Conservation (phyloP, 2,797 vertebrate species). For the Cossypha niveicapilla region DNA sequence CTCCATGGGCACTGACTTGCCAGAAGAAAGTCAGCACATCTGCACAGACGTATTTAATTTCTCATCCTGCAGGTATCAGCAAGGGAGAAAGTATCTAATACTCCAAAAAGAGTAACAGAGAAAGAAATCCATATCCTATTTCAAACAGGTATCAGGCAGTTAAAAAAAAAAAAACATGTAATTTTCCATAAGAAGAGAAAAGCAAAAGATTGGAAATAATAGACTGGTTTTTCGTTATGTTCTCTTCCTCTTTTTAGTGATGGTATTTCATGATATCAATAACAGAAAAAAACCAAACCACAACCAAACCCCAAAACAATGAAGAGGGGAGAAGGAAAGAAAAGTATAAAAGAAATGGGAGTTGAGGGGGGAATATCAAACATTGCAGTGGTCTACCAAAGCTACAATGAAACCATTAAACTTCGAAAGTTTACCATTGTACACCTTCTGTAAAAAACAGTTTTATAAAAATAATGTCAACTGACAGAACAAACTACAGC, state of each 20-base stretch:
- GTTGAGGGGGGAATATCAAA: not conserved
- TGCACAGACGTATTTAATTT: not conserved
- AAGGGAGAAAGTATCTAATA: not conserved
- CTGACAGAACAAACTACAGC: not conserved
- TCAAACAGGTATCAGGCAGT: not conserved
- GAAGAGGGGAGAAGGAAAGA: not conserved
- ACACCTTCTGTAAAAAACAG: not conserved
- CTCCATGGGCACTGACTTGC: not conserved
- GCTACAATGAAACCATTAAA: not conserved
- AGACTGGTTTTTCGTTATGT: fast-evolving
- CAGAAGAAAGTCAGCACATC: not conserved
- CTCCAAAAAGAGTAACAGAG: not conserved
- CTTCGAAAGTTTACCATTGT: not conserved
- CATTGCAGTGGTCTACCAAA: not conserved
- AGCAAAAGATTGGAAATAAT: not conserved
- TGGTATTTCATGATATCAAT: not conserved
- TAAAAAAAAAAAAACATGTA: not conserved
- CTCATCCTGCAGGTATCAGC: not conserved
- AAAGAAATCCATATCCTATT: not conserved
- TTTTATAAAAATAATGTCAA: not conserved
- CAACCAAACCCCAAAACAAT: not conserved
- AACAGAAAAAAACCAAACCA: not conserved
- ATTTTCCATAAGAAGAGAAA: not conserved
- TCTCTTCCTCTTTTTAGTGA: not conserved
- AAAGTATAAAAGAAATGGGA: not conserved